Percentiles rank a stretch among this genome's conserved stretches.
These are phyloP conservation scores for Myopa testacea DNA, from an alignment of 2,888 invertebrate genomes.

Conservation along the genomic window DNA sequence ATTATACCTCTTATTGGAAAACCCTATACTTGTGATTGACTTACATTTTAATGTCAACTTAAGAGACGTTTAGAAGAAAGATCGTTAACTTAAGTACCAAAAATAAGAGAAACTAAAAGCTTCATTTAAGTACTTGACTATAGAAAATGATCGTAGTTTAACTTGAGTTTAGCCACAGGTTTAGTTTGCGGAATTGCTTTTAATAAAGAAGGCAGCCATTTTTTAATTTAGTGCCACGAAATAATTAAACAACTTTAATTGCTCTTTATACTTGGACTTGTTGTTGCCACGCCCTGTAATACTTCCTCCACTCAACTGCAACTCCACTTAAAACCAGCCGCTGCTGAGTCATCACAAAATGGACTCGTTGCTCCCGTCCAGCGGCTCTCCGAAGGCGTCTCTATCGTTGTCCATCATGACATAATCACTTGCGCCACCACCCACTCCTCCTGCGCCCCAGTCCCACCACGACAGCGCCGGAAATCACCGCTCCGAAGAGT, in stretches of 20 bases:
- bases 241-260: slow-evolving; percentile 39
- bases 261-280: slow-evolving; percentile 45
- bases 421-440: background rate
- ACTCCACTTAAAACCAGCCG: slow-evolving; percentile 5
- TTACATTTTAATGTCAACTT: slow-evolving; percentile 20
- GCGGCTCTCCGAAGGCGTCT: slow-evolving; percentile 7
- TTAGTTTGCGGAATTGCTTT: too few species aligned
- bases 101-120: background rate
- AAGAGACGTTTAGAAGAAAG: background rate
- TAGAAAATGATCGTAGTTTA: slow-evolving; percentile 10
- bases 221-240: background rate
- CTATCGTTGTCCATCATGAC: slow-evolving; percentile 2
- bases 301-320: slow-evolving; percentile 27
- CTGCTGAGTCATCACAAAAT: slow-evolving; percentile 21
- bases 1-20: too few species aligned
- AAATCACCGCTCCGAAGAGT: slow-evolving; percentile 67
- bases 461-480: slow-evolving; percentile 44
- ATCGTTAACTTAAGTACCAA: too few species aligned
- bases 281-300: slow-evolving; percentile 27
- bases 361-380: slow-evolving; percentile 19
- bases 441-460: slow-evolving; percentile 32
- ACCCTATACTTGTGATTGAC: slow-evolving; percentile 13
- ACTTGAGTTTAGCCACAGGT: too few species aligned
- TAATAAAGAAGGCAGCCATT: slow-evolving; percentile 26
- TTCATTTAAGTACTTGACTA: slow-evolving; percentile 25